Percentiles rank a stretch among this genome's conserved stretches.
These are phyloP conservation scores for Phengaris alcon DNA, from an alignment of 2,888 invertebrate genomes.

Conservation along the genomic window DNA sequence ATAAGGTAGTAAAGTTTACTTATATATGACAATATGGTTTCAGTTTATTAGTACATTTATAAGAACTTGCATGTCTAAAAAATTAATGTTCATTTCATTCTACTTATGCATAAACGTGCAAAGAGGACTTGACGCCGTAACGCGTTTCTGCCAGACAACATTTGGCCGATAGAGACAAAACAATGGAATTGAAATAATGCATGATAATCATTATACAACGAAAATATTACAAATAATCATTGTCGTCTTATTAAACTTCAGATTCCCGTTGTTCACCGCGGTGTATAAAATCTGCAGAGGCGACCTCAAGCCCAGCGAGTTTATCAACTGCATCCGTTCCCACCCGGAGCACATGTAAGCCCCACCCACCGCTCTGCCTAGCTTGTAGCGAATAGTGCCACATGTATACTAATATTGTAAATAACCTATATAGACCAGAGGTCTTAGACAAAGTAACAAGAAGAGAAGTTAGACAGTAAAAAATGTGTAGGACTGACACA, in stretches of 20 bases:
- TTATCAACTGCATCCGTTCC: constrained; percentile 94
- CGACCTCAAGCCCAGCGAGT: constrained; percentile 86
- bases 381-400: constrained; percentile 42
- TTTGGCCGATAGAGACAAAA: no score
- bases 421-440: neutral
- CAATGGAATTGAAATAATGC: no score
- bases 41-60: neutral
- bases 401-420: constrained; percentile 40
- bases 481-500: neutral
- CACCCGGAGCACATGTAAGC: constrained; percentile 99
- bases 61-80: no score
- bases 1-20: neutral
- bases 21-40: neutral
- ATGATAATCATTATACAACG: no score
- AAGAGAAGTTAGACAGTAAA: no score
- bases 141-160: no score
- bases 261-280: constrained; percentile 97
- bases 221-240: neutral
- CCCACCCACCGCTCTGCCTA: constrained; percentile 32
- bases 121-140: no score
- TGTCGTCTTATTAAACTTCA: constrained; percentile 60
- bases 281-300: constrained; percentile 96
- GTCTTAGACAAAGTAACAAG: no score
- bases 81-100: no score
- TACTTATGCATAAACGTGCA: no score